Conservation (phyloP, 23 tunicate genomes). For the Trididemnum miniatum region DNA sequence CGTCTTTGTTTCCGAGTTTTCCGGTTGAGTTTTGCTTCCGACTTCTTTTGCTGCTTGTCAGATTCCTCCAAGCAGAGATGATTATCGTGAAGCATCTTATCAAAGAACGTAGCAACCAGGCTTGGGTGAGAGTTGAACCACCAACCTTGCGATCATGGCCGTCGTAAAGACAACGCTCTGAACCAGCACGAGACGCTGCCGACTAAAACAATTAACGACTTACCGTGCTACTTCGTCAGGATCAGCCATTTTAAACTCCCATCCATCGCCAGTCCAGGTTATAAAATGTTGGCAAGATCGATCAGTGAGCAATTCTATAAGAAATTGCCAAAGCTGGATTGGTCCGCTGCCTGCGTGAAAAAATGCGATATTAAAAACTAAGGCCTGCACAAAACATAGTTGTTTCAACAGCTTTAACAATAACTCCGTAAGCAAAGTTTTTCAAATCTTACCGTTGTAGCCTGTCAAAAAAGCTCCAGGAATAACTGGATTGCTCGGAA, state of each 20-base stretch:
- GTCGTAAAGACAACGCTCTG: no score
- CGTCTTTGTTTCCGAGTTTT: no score
- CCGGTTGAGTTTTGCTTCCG: no score
- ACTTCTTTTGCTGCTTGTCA: no score
- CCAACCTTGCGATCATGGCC: no score
- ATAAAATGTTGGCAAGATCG: slow-evolving; percentile 91
- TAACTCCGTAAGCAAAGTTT: background rate
- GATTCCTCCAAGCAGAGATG: no score
- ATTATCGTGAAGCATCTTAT: no score
- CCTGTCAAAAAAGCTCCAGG: slow-evolving; percentile 92
- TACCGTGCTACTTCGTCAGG: slow-evolving; percentile 96
- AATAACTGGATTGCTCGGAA: slow-evolving; percentile 89
- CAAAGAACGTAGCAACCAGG: no score
- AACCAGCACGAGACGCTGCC: no score
- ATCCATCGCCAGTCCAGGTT: slow-evolving; percentile 97
- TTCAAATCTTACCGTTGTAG: slow-evolving; percentile 62
- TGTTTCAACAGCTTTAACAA: background rate
- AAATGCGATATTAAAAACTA: background rate
- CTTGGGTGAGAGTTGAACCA: no score
- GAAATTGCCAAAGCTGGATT: slow-evolving; percentile 96
- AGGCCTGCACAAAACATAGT: background rate
- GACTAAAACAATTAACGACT: no score
- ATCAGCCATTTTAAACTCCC: slow-evolving; percentile 98
- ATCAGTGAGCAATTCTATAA: slow-evolving; percentile 91
- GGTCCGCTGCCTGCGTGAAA: slow-evolving; percentile 85